phyloP scores from a whole-genome alignment of 2,797 vertebrate species.

The Okamejei kenojei region DNA sequence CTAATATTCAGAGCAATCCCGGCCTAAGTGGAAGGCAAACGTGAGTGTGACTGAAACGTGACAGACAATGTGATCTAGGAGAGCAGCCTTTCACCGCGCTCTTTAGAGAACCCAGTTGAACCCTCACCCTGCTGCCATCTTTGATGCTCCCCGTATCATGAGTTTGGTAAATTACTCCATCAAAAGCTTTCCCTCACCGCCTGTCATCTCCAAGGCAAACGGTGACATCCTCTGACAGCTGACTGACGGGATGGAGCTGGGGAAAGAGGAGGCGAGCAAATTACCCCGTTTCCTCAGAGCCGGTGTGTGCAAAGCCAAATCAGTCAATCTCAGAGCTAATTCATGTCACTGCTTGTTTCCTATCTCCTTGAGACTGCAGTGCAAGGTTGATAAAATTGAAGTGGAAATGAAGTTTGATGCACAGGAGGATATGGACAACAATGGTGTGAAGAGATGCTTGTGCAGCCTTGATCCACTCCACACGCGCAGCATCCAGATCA shows the following conservation, averaged over 20 bases:
- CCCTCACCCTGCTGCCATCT: conserved; percentile 54
- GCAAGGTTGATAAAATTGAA: conserved; percentile 96
- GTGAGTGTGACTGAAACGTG: conserved; percentile 45
- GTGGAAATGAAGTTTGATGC: conserved; percentile 95
- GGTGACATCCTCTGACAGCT: conserved; percentile 65
- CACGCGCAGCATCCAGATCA: conserved; percentile 55
- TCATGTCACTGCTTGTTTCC: conserved; percentile 88
- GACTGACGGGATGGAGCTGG: conserved; percentile 66
- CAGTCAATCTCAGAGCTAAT: conserved; percentile 92
- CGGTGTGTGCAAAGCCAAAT: conserved; percentile 62
- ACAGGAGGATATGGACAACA: conserved; percentile 73
- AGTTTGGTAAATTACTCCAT: conserved; percentile 73
- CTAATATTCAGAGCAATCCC: conserved; percentile 5
- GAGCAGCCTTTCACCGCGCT: conserved; percentile 52
- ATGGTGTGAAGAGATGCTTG: conserved; percentile 62
- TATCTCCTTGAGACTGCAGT: conserved; percentile 81
- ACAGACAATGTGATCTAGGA: conserved; percentile 56
- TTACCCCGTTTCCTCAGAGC: conserved; percentile 66
- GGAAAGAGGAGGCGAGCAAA: conserved; percentile 39
- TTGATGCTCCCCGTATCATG: conserved; percentile 55
- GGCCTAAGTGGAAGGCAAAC: neutral
- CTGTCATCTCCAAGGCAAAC: conserved; percentile 59
- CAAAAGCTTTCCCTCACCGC: conserved; percentile 63
- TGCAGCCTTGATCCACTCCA: conserved; percentile 58
- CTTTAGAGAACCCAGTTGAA: conserved; percentile 62